These are phyloP conservation scores for Erpetoichthys calabaricus DNA, from an alignment of 2,797 vertebrate species.

Conservation along the genomic window DNA sequence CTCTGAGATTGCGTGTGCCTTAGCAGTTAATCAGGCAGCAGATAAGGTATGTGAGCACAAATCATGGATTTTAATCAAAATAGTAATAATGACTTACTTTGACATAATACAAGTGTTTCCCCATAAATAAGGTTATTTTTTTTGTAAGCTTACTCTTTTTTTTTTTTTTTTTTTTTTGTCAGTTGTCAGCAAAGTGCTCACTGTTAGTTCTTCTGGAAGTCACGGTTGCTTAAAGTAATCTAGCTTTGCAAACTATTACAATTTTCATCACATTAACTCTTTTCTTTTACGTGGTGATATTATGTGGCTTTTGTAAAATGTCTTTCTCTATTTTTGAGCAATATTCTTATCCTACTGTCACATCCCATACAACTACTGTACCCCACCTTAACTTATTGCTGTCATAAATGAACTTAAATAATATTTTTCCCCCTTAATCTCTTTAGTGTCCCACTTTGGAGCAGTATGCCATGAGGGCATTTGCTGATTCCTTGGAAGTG, in stretches of 20 bases:
- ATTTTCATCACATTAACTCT: no score
- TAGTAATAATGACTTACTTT: not conserved
- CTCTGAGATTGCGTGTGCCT: constrained; percentile 81
- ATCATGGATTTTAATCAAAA: not conserved
- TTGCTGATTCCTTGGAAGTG: constrained; percentile 86
- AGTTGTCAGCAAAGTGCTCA: no score
- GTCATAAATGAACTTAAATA: not conserved
- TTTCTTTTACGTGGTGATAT: no score
- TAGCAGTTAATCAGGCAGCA: constrained; percentile 80
- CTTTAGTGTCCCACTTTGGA: constrained; percentile 85
- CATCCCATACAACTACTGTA: not conserved
- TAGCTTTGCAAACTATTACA: no score
- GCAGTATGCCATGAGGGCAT: constrained; percentile 92
- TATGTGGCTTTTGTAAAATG: no score
- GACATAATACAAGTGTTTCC: not conserved
- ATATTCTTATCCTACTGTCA: no score
- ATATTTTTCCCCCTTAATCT: not conserved
- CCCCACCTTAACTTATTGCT: not conserved
- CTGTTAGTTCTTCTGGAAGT: no score
- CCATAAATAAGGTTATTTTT: no score
- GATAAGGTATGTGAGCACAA: constrained; percentile 62
- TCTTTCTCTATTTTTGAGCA: no score
- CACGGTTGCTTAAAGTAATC: no score
- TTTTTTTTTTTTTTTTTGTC: no score
- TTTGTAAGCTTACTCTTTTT: no score